Evolutionary conservation across 2,888 invertebrate genomes (phyloP).

Genomic region (Drosophila melanosoma): DNA sequence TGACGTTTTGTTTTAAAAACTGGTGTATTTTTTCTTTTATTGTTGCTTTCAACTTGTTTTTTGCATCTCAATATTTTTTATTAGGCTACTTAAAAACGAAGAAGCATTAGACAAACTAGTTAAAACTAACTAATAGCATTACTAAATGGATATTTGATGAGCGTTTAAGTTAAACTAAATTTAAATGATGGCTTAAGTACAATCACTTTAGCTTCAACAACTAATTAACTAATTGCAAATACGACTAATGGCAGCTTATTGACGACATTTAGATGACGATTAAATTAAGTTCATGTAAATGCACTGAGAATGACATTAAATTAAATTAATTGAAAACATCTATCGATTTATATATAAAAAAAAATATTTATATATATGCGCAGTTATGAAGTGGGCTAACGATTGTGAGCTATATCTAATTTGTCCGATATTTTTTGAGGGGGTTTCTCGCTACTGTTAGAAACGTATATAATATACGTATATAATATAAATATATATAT

Average conservation of each 20-base stretch:
- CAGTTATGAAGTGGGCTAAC: conserved; percentile 18
- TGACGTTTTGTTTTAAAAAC: neutral
- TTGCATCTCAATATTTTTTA: neutral
- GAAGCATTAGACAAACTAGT: neutral
- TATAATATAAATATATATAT: conserved; percentile 10
- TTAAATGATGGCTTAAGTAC: conserved; percentile 64
- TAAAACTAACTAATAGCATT: neutral
- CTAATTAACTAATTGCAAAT: conserved; percentile 40
- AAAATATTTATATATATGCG: conserved; percentile 1
- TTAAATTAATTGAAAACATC: conserved; percentile 62
- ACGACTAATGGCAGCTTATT: conserved; percentile 70
- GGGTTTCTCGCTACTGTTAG: conserved; percentile 26
- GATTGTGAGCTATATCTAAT: conserved; percentile 55
- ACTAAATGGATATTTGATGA: neutral
- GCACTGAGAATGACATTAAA: conserved; percentile 44
- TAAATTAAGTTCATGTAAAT: conserved; percentile 57
- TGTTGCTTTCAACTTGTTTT: conserved; percentile 5
- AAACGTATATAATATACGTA: conserved; percentile 12
- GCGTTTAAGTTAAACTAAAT: neutral
- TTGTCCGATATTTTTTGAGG: conserved; percentile 56
- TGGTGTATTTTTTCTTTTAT: conserved; percentile 5
- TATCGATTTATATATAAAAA: neutral
- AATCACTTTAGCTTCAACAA: conserved; percentile 50
- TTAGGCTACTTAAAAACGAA: conserved; percentile 1
- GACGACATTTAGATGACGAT: conserved; percentile 35